Percentiles rank a stretch among this genome's conserved stretches.
Conservation (phyloP, 2,113 vertebrate genomes). For the Ammodytes dubius region DNA sequence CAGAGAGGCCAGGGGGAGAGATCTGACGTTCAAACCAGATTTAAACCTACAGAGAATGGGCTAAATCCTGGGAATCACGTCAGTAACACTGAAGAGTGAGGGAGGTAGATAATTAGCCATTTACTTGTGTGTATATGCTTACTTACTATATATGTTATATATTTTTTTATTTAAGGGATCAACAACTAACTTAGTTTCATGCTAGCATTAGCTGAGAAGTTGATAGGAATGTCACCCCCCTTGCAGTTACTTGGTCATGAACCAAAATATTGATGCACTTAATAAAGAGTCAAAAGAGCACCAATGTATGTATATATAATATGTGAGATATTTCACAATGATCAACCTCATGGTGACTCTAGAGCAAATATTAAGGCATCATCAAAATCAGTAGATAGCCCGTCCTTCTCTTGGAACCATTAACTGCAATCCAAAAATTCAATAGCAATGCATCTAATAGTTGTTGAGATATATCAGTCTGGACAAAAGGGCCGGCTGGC, state of each 20-base stretch:
- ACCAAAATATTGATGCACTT: not conserved
- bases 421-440: not conserved
- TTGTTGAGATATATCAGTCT: not conserved
- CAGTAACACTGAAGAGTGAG: slow-evolving; percentile 4
- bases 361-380: not conserved
- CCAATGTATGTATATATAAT: too few relatives aligned
- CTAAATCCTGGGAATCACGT: not conserved
- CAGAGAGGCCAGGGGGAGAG: slow-evolving; percentile 36
- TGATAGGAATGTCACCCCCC: too few relatives aligned
- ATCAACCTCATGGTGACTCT: not conserved
- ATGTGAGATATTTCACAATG: not conserved
- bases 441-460: not conserved
- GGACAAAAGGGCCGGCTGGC: not conserved
- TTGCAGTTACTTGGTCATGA: not conserved
- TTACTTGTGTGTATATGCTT: not conserved
- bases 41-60: slow-evolving; percentile 38
- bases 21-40: slow-evolving; percentile 50
- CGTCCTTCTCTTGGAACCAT: not conserved
- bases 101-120: not conserved
- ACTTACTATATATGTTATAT: too few relatives aligned
- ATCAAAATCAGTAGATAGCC: not conserved
- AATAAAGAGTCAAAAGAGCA: not conserved
- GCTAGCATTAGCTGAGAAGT: not conserved
- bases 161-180: too few relatives aligned
- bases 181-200: not conserved